Evolutionary conservation across 2,113 vertebrate species (phyloP).

Genomic region (Porphyrio hochstetteri): DNA sequence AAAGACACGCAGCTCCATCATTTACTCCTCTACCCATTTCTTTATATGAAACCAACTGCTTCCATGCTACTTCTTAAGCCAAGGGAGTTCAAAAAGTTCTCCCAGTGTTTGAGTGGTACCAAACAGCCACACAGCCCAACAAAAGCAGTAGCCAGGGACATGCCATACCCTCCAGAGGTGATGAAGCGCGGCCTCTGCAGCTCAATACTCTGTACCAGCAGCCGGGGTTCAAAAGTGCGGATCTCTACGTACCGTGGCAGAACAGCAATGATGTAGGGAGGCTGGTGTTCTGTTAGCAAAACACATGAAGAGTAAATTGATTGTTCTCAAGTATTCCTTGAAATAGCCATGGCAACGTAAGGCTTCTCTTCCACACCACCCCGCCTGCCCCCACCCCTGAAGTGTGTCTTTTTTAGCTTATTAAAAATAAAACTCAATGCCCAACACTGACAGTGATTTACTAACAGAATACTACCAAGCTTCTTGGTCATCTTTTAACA

Average conservation of each 20-base stretch:
- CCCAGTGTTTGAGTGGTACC: not conserved
- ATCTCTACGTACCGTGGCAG: conserved; percentile 96
- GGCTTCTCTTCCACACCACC: not conserved
- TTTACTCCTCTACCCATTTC: not conserved
- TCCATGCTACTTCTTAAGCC: not conserved
- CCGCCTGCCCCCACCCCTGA: not conserved
- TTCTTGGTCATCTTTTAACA: not conserved
- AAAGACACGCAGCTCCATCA: not conserved
- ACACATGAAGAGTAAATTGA: not conserved
- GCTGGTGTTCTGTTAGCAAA: conserved; percentile 87
- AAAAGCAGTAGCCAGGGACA: not conserved
- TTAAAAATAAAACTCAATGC: not conserved
- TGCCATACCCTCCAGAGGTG: conserved; percentile 89
- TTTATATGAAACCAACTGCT: not conserved
- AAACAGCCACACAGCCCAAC: not conserved
- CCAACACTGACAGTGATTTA: not conserved
- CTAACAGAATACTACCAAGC: not conserved
- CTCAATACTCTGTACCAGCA: conserved; percentile 97
- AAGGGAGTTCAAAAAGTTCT: not conserved
- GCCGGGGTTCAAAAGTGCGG: conserved; percentile 91
- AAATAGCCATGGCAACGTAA: not conserved
- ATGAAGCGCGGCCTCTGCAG: conserved; percentile 96
- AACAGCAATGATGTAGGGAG: conserved; percentile 96
- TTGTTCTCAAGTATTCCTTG: not conserved
- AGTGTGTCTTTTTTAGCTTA: not conserved